Evolutionary conservation across 2,888 invertebrate genomes (phyloP), one percentile per base, ranked within the genome.

Genomic region (Magallana nippona): DNA sequence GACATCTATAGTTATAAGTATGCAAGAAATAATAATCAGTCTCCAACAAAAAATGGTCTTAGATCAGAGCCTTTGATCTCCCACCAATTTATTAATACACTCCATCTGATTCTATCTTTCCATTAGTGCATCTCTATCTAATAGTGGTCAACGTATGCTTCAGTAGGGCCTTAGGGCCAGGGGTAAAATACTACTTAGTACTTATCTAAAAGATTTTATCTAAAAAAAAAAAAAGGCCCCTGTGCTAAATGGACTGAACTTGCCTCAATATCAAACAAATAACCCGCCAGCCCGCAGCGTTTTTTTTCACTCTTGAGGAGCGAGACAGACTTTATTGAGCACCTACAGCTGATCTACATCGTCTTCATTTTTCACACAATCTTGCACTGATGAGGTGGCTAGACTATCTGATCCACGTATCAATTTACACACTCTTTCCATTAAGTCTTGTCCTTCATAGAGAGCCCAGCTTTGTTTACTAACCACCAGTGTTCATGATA

Each of bases 231-330:
- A 44, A 44, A 5, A 15, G 32, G 19, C 13, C 32, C 22, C 71
- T 71, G 10, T 71, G 71, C 71, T 71, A 71, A 32, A 71, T 71
- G 71, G 71, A 71, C 71, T 22, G 44, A 60, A 60, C 60, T 60
- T 10, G 19, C 10, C 60, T 22, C 15, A 15, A n/a, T 71, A 27
- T 27, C 22, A 27, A 71, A 32, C 71, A 71, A 71, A 71, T 71
- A 71, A 13, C 71, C 27, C 27, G 3, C 15, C 32, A 71, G 71
- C 71, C 71, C 32, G 22, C 19, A 71, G 71, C 11, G 19, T 71
- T 71, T 15, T n/a, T 27, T 17, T 19, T 19, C 27, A 27, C 27
- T 71, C 22, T 15, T 1, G 32, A 27, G 15, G 27, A 71, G 27
- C 1, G 27, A 27, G 27, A 22, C 22, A 22, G 15, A 71, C 71